phyloP scores from a whole-genome alignment of 1,140 invertebrate species.

The Drosophila carrolli region DNA sequence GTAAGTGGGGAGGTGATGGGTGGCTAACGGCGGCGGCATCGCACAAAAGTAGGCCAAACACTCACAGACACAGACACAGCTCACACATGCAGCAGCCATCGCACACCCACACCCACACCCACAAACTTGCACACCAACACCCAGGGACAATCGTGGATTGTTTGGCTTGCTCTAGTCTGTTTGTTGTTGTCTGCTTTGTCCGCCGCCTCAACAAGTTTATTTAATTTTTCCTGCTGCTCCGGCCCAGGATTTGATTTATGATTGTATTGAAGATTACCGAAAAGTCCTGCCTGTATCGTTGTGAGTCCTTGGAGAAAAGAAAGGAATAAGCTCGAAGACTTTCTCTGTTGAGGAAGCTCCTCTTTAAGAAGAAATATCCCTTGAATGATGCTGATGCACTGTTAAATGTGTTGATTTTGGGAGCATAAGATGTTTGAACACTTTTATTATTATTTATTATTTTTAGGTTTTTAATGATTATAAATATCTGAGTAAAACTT shows the following conservation, averaged over 20 bases:
- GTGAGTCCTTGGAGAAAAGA: conserved; percentile 19
- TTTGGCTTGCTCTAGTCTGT: conserved; percentile 8
- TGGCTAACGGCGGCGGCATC: conserved; percentile 26
- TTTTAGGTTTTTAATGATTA: no score
- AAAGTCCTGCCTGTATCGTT: conserved; percentile 28
- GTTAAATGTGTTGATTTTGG: no score
- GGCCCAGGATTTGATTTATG: conserved; percentile 44
- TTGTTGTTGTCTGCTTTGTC: conserved; percentile 32
- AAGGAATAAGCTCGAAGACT: conserved; percentile 30
- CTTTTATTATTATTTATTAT: no score
- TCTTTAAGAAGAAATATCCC: background rate
- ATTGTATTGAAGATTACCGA: conserved; percentile 35
- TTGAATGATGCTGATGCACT: background rate
- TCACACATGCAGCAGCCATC: conserved; percentile 5
- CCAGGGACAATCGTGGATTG: conserved; percentile 6
- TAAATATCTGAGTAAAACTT: no score
- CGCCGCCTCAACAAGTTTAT: conserved; percentile 43
- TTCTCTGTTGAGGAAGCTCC: background rate
- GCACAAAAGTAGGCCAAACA: conserved; percentile 72
- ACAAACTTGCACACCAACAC: background rate
- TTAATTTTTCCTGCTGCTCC: conserved; percentile 41
- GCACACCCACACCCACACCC: background rate
- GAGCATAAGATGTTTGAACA: background rate
- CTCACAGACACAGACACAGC: conserved; percentile 43
- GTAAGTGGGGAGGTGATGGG: conserved; percentile 3